phyloP scores from a whole-genome alignment of 2,888 invertebrate genomes.

The Baccha elongata region DNA sequence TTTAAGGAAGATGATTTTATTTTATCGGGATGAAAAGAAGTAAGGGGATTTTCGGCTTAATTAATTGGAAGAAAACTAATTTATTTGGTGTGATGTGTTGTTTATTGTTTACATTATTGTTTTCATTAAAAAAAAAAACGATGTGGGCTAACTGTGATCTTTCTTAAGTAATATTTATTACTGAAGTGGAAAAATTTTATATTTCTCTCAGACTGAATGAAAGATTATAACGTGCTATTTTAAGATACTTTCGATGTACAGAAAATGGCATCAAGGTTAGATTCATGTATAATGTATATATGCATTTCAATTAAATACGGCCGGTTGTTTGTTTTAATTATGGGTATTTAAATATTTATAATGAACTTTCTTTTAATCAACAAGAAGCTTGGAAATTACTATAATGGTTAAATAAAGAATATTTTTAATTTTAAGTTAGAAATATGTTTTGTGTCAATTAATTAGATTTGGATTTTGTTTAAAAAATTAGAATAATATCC shows the following conservation, averaged over 20 bases:
- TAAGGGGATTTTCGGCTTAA: background rate
- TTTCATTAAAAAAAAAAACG: slow-evolving; percentile 19
- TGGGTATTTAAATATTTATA: background rate
- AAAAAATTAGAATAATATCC: too few species aligned
- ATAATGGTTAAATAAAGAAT: too few species aligned
- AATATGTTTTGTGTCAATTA: too few species aligned
- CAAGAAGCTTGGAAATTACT: too few species aligned
- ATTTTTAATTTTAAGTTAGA: too few species aligned
- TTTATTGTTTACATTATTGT: slow-evolving; percentile 19
- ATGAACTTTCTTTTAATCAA: too few species aligned
- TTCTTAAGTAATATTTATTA: slow-evolving; percentile 31
- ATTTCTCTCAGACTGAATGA: slow-evolving; percentile 4
- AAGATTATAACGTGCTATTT: slow-evolving; percentile 26
- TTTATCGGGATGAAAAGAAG: background rate
- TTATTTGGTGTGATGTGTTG: slow-evolving; percentile 26
- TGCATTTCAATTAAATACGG: slow-evolving; percentile 21
- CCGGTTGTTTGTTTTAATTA: background rate
- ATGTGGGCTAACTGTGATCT: slow-evolving; percentile 11
- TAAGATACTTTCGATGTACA: slow-evolving; percentile 3
- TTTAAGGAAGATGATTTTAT: slow-evolving; percentile 22
- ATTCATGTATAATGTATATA: slow-evolving; percentile 10
- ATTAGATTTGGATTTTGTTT: too few species aligned
- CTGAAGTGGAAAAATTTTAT: background rate
- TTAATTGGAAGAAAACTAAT: slow-evolving; percentile 45
- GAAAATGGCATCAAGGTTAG: slow-evolving; percentile 15